Evolutionary conservation across 2,797 vertebrate genomes (phyloP).

Genomic region (Rhadinocentrus ornatus): DNA sequence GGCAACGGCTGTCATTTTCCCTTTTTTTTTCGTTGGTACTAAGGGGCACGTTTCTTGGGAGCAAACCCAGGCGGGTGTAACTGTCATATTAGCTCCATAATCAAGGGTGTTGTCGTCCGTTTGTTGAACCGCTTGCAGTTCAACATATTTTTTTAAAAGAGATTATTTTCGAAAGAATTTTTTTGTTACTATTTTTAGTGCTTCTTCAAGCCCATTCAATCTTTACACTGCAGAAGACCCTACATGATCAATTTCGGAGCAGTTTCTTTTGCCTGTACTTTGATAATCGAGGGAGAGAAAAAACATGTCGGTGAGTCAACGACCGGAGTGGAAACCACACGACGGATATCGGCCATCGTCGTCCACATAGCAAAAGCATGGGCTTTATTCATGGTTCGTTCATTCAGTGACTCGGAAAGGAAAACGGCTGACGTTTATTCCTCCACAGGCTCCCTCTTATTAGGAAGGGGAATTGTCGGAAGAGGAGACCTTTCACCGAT

Average conservation of each 20-base stretch:
- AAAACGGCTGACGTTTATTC: neutral
- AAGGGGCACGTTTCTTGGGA: constrained; percentile 70
- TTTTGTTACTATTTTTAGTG: constrained; percentile 14
- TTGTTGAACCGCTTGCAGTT: constrained; percentile 16
- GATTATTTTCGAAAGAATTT: constrained; percentile 5
- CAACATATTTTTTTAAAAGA: neutral
- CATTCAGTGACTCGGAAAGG: constrained; percentile 26
- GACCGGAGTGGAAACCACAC: constrained; percentile 63
- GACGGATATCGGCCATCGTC: constrained; percentile 44
- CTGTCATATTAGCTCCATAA: constrained; percentile 40
- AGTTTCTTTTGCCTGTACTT: neutral
- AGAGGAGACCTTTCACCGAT: constrained; percentile 28
- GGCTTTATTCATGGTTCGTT: constrained; percentile 36
- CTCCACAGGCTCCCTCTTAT: neutral
- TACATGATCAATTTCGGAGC: constrained; percentile 15
- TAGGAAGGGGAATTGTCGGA: constrained; percentile 15
- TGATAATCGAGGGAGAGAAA: constrained; percentile 28
- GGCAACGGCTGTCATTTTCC: constrained; percentile 57
- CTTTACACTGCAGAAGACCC: constrained; percentile 24
- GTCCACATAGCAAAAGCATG: constrained; percentile 38
- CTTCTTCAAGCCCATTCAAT: constrained; percentile 22
- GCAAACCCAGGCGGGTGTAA: constrained; percentile 64
- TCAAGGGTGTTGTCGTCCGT: constrained; percentile 26
- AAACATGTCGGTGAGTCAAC: constrained; percentile 73
- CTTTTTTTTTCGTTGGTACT: constrained; percentile 65